Base-by-base conservation (phyloP, 1,140 invertebrate genomes). In the Agraylea sexmaculata region DNA sequence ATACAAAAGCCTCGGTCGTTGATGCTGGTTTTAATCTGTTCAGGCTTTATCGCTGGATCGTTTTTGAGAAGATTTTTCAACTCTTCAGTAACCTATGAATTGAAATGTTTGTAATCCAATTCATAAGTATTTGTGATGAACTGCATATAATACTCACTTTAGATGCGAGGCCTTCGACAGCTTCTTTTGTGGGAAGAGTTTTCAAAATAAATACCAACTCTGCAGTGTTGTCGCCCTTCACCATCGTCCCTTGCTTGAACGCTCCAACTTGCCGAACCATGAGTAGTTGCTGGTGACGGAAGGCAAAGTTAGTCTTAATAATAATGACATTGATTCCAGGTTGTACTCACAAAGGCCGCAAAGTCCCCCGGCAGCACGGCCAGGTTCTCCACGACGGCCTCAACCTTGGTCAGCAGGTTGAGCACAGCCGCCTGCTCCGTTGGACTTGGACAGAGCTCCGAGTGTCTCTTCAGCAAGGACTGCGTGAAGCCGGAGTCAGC, bases 161-260 rank as follows among this genome's bases (percentile, higher is more conserved):
- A 45, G 83, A 87, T 1, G 87, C 87, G 2, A 96, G 62, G 1
- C 87, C 86, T 56, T 91, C 84, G 0, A 96, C 87, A 4, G 91
- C 87, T 56, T 96, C 92, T 57, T 87, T 87, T 10, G 92, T 96
- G 1, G 95, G 95, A 28, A 98, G 60, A 1, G 93, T 96, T 71
- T 97, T 97, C n/a, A 99, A 70, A 51, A 98, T 94, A 7, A 98
- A 89, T 3, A 98, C 92, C 50, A 98, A 83, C 59, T 98, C 93
- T 13, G 93, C 94, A 1, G 93, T 78, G 59, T 93, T 94, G 54
- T 92, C 85, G 1, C 90, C 90, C 4, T 87, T 82, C 51, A 96
- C 77, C 83, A 98, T 96, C 7, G 93, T 98, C 1, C 92, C 93
- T 62, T 98, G 97, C 60, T 98, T 98, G 54, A 92, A 96, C 1